phyloP scores from a whole-genome alignment of 2,888 invertebrate species.

The Synergus laeviventris region DNA sequence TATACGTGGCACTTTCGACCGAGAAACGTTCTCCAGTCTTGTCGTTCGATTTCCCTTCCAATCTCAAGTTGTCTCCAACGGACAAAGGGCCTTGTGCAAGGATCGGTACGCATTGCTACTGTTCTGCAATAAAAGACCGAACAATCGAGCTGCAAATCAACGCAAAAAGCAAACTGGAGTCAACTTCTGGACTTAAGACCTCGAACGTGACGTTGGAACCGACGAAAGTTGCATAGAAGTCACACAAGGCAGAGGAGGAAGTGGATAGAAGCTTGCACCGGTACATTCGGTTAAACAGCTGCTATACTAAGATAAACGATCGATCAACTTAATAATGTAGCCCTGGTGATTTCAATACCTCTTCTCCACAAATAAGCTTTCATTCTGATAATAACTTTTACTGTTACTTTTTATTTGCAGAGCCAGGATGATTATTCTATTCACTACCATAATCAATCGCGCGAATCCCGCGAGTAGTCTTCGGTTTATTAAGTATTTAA shows the following conservation, averaged over 20 bases:
- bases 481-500: no score
- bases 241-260: slow-evolving; percentile 27
- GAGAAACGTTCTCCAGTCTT: slow-evolving; percentile 14
- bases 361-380: slow-evolving; percentile 32
- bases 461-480: no score
- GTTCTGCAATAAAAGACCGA: background rate
- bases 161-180: slow-evolving; percentile 9
- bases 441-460: background rate
- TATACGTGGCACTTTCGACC: slow-evolving; percentile 33
- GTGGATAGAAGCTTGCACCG: slow-evolving; percentile 23
- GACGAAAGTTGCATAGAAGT: slow-evolving; percentile 23
- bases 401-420: slow-evolving; percentile 10
- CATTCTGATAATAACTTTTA: slow-evolving; percentile 37
- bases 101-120: background rate
- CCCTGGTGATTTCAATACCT: slow-evolving; percentile 26
- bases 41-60: slow-evolving; percentile 36
- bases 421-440: background rate
- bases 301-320: slow-evolving; percentile 26
- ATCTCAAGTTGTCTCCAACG: slow-evolving; percentile 34
- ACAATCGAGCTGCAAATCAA: slow-evolving; percentile 31
- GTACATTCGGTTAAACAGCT: slow-evolving; percentile 21
- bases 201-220: slow-evolving; percentile 6
- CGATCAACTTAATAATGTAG: slow-evolving; percentile 21
- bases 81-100: slow-evolving; percentile 36
- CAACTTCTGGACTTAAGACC: background rate